Evolutionary conservation across 2,797 vertebrate species (phyloP), one percentile per base, ranked within the genome.

Genomic region (Sebastes baramenuke): DNA sequence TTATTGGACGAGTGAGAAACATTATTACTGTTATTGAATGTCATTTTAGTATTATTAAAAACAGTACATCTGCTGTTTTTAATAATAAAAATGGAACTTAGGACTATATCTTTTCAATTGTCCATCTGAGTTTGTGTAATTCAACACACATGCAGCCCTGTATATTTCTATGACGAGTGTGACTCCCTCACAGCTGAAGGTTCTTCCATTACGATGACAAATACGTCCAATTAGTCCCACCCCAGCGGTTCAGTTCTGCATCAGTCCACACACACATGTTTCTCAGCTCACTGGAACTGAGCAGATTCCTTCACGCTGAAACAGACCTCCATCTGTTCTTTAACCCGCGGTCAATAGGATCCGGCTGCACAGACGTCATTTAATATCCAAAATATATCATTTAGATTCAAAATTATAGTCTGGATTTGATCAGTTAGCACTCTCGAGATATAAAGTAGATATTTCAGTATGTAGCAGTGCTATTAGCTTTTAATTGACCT

Each of bases 221-320:
- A 87, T 84, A 38, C 2, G 5, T 3, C 27, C 61, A 80, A 66
- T 85, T 81, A 75, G 74, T 75, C 61, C 56, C 67, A 69, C 66
- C 73, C 79, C 80, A 30, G 55, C 73, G 54, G 64, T 71, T 68
- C 68, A 24, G 72, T 29, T 75, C 72, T 59, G 67, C 75, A 5
- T 73, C 73, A 24, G 66, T 72, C 65, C 18, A 27, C 59, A 20
- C 62, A 67, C 88, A 67, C 89, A 89, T 88, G 90, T 88, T 87
- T 80, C 80, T 49, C 16, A 2, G 58, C 59, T 81, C 36, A 9
- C 55, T 67, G 69, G 71, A 72, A 79, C 71, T 1, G 58, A 70
- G 66, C 52, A 25, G 74, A 87, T 77, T 82, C 77, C 70, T 82
- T 77, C 62, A n/a, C 6, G 24, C 75, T 59, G 67, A 22, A 77